These are phyloP conservation scores for Machimus atricapillus DNA, from an alignment of 2,888 invertebrate genomes.

Conservation along the genomic window DNA sequence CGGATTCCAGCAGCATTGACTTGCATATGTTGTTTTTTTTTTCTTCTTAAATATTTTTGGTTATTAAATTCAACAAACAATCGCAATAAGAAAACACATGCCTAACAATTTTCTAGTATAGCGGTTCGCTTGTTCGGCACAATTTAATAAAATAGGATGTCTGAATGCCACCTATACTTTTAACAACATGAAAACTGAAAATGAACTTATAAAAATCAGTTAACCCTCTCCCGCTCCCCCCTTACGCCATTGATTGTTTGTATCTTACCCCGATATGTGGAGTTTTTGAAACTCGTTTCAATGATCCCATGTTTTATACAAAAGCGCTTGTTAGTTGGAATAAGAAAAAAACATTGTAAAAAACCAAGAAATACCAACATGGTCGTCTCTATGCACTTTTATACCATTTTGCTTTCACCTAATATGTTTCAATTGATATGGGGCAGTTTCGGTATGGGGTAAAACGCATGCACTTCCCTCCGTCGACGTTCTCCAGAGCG, in stretches of 20 bases:
- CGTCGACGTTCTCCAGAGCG: not conserved
- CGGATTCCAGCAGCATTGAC: slow-evolving; percentile 1
- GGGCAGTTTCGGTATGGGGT: slow-evolving; percentile 11
- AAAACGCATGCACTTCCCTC: not conserved
- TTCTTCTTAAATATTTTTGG: not conserved
- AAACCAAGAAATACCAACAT: not conserved
- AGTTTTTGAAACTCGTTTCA: slow-evolving; percentile 23
- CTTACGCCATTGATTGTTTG: slow-evolving; percentile 29
- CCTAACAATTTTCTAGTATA: not conserved
- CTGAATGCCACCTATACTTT: not conserved
- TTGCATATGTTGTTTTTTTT: not conserved
- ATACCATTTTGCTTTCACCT: not conserved
- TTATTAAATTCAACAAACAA: not conserved
- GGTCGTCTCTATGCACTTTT: not conserved
- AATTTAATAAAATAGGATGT: not conserved
- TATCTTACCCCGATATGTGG: slow-evolving; percentile 34
- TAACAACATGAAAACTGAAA: slow-evolving; percentile 38
- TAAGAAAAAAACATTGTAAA: not conserved
- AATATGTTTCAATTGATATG: slow-evolving; percentile 28
- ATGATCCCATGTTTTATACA: slow-evolving; percentile 23
- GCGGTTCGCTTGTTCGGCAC: not conserved
- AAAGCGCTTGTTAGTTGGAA: slow-evolving; percentile 16
- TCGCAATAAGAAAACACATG: not conserved
- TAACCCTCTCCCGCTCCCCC: slow-evolving; percentile 11
- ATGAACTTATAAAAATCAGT: slow-evolving; percentile 27